Conservation (phyloP, 2,797 vertebrate species). For the Pantherophis alleghaniensis region DNA sequence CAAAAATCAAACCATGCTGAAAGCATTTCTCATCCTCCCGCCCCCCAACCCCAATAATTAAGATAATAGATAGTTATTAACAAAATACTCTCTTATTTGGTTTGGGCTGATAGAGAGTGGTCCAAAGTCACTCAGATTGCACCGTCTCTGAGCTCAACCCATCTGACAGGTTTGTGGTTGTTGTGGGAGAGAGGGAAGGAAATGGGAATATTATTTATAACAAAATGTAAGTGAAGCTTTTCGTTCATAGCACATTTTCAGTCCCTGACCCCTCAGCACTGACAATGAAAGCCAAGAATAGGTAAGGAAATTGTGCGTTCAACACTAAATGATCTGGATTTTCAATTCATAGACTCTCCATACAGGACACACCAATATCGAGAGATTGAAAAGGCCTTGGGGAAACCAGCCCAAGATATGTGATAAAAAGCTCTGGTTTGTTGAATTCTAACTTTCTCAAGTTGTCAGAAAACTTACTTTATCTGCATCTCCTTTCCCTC, state of each 20-base stretch:
- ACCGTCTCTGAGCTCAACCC: background rate
- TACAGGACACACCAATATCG: background rate
- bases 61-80: background rate
- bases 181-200: background rate
- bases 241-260: conserved; percentile 31
- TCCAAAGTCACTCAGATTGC: background rate
- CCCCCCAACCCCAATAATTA: background rate
- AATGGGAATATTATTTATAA: conserved; percentile 25
- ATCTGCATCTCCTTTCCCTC: background rate
- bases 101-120: background rate
- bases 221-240: conserved; percentile 49
- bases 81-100: background rate
- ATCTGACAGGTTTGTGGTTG: background rate
- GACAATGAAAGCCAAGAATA: conserved; percentile 34
- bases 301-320: conserved; percentile 1
- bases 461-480: background rate
- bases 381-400: background rate
- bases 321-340: conserved; percentile 12
- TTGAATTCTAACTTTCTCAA: background rate
- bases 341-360: conserved; percentile 34
- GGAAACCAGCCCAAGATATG: conserved; percentile 18
- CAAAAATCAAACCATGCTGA: conserved; percentile 42
- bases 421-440: conserved; percentile 6
- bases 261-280: conserved; percentile 4
- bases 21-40: conserved; percentile 17